Percentiles rank a stretch among this genome's conserved stretches.
These are phyloP conservation scores for Heliconius congener DNA, from an alignment of 1,140 invertebrate species.

Conservation along the genomic window DNA sequence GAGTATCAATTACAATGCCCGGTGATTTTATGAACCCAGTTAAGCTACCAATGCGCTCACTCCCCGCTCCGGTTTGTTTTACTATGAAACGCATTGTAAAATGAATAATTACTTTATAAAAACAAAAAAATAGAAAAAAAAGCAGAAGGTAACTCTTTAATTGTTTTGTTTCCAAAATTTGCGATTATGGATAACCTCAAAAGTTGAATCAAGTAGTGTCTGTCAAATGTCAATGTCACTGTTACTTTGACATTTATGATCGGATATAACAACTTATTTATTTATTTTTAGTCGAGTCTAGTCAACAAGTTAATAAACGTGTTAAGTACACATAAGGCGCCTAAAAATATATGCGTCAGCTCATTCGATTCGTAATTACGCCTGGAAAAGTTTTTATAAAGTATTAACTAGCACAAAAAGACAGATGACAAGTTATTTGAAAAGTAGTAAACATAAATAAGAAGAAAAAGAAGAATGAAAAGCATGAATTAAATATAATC, in stretches of 20 bases:
- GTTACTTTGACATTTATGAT: not conserved
- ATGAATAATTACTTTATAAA: not conserved
- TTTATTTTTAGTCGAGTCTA: not conserved
- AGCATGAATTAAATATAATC: no score
- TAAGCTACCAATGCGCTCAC: conserved; percentile 59
- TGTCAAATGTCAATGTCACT: conserved; percentile 16
- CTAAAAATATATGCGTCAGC: no score
- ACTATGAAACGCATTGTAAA: conserved; percentile 65
- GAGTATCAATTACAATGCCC: conserved; percentile 59
- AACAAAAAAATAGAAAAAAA: not conserved
- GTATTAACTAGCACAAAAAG: no score
- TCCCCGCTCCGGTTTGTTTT: conserved; percentile 51
- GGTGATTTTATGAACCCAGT: conserved; percentile 58
- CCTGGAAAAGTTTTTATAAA: no score
- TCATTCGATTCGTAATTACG: no score
- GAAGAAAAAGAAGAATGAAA: no score
- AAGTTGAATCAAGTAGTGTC: not conserved
- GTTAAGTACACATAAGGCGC: no score
- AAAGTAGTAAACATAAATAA: no score
- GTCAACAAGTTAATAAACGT: no score
- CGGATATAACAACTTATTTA: not conserved
- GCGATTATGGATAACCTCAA: not conserved
- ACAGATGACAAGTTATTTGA: no score
- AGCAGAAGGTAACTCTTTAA: not conserved
- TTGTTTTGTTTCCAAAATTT: conserved; percentile 1